A percentile compares a stretch with the other conserved stretches of the same genome.
Conservation (phyloP, 2,888 invertebrate genomes). For the Tetranychus truncatus region DNA sequence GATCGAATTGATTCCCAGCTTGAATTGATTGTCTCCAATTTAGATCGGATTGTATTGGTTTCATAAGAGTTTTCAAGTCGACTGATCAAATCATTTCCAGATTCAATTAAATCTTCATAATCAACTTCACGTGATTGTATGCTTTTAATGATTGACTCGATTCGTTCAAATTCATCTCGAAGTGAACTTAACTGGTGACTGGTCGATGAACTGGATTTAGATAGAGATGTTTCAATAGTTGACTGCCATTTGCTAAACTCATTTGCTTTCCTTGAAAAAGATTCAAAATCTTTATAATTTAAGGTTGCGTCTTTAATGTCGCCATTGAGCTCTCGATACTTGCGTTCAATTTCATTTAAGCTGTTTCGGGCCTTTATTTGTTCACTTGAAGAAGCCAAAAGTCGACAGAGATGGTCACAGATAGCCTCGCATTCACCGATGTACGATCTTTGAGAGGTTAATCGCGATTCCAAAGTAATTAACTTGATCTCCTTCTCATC, state of each 20-base stretch:
- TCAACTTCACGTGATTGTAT: neutral
- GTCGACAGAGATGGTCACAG: neutral
- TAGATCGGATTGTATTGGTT: neutral
- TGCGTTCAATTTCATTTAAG: neutral
- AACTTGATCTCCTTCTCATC: neutral
- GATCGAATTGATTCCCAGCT: neutral
- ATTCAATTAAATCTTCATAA: slow-evolving; percentile 1
- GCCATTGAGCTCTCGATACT: neutral
- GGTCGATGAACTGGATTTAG: neutral
- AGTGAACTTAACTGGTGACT: neutral
- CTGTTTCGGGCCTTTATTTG: neutral
- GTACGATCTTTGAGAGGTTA: neutral
- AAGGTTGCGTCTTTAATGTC: neutral
- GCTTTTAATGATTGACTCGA: neutral
- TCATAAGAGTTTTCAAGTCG: neutral
- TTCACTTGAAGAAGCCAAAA: neutral
- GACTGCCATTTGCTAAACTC: neutral
- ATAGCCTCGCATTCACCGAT: slow-evolving; percentile 2
- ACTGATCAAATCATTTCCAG: neutral
- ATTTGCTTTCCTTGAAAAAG: neutral
- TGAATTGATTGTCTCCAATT: neutral
- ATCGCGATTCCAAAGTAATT: neutral
- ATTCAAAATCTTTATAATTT: neutral
- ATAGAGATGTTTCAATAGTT: neutral
- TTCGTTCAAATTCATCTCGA: neutral